Percentiles rank a stretch among this genome's conserved stretches.
Evolutionary conservation across 2,888 invertebrate genomes (phyloP).

Genomic region (Ectropis crepuscularia): DNA sequence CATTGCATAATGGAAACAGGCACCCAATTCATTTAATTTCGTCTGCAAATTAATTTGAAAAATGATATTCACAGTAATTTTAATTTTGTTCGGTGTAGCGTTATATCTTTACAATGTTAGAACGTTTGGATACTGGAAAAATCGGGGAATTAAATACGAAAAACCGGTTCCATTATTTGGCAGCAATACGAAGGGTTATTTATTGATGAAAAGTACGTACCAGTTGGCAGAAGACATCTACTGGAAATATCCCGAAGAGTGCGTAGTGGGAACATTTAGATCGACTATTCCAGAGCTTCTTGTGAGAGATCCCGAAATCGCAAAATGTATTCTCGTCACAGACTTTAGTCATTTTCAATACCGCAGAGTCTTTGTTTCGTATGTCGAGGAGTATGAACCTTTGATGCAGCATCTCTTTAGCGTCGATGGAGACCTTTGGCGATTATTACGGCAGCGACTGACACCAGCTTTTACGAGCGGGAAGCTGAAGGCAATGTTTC

Average conservation of each 20-base stretch:
- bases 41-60: too few species aligned
- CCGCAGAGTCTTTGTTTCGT: neutral
- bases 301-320: conserved; percentile 59
- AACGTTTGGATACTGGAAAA: conserved; percentile 53
- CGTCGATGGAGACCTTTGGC: too few species aligned
- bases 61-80: too few species aligned
- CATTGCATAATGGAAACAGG: too few species aligned
- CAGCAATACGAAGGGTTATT: conserved; percentile 9
- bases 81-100: neutral
- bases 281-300: conserved; percentile 59
- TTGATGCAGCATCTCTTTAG: too few species aligned
- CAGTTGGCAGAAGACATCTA: conserved; percentile 52
- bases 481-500: too few species aligned
- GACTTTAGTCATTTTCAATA: conserved; percentile 56
- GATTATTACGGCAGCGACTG: too few species aligned
- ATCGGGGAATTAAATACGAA: conserved; percentile 58
- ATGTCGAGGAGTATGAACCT: too few species aligned
- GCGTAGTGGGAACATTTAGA: conserved; percentile 61
- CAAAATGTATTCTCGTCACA: conserved; percentile 52
- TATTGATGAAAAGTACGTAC: conserved; percentile 46
- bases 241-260: conserved; percentile 59
- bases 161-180: conserved; percentile 59
- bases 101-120: conserved; percentile 10
- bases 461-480: too few species aligned
- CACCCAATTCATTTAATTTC: too few species aligned